Percentiles rank a stretch among this genome's conserved stretches.
Conservation (phyloP, 2,888 invertebrate genomes). For the Cataglyphis altisquamis region DNA sequence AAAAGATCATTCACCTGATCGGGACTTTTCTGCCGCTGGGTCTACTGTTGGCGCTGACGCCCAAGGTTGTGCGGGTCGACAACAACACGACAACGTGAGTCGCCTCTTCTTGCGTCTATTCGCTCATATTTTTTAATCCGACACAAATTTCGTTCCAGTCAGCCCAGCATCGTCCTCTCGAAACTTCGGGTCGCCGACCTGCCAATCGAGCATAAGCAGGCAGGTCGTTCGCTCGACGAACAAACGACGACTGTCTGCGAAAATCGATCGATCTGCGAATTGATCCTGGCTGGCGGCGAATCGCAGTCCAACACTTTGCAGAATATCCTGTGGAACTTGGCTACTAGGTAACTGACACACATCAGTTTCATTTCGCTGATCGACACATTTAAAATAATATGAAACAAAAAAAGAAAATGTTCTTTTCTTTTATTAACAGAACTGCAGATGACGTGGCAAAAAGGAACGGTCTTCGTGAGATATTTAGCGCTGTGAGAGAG, state of each 20-base stretch:
- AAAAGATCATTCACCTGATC: slow-evolving; percentile 89
- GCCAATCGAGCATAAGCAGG: slow-evolving; percentile 80
- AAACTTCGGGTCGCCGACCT: slow-evolving; percentile 81
- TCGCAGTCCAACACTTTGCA: slow-evolving; percentile 74
- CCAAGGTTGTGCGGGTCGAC: slow-evolving; percentile 89
- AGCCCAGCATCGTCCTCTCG: slow-evolving; percentile 83
- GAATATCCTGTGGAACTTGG: slow-evolving; percentile 78
- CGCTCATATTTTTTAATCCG: slow-evolving; percentile 17
- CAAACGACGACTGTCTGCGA: slow-evolving; percentile 77
- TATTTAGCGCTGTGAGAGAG: slow-evolving; percentile 83
- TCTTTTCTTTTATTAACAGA: slow-evolving; percentile 68
- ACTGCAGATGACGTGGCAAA: slow-evolving; percentile 79
- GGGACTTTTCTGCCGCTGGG: slow-evolving; percentile 91
- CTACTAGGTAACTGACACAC: slow-evolving; percentile 71
- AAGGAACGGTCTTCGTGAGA: slow-evolving; percentile 80
- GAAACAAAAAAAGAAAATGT: not conserved
- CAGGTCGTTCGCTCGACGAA: slow-evolving; percentile 55
- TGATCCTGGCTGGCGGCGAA: slow-evolving; percentile 76
- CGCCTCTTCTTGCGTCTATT: not conserved
- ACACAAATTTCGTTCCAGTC: slow-evolving; percentile 63
- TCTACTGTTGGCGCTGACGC: slow-evolving; percentile 90
- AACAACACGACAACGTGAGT: slow-evolving; percentile 81
- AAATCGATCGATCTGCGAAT: slow-evolving; percentile 82
- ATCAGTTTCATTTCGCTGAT: not conserved
- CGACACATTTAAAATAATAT: not conserved